Percentiles rank a stretch among this genome's conserved stretches.
Evolutionary conservation across 2,797 vertebrate genomes (phyloP).

Genomic region (Spinus olivaceus): DNA sequence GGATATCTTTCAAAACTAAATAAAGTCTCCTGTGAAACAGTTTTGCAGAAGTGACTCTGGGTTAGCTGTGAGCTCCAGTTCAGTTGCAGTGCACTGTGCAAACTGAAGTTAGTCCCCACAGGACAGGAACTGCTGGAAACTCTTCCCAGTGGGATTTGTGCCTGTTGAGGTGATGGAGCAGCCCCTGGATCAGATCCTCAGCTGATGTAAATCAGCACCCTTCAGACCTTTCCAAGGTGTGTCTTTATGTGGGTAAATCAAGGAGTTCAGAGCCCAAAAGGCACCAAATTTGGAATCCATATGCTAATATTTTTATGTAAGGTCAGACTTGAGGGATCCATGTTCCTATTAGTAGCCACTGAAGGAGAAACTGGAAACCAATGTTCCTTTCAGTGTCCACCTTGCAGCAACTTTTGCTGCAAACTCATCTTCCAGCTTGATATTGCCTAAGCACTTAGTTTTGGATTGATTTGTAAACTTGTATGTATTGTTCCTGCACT

Average conservation of each 20-base stretch:
- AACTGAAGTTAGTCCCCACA: not conserved
- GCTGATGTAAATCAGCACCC: not conserved
- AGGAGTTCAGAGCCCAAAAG: not conserved
- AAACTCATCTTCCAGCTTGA: not conserved
- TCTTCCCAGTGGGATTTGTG: not conserved
- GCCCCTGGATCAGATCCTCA: not conserved
- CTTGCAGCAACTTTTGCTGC: not conserved
- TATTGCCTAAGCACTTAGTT: not conserved
- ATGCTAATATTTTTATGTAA: not conserved
- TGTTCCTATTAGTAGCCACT: not conserved
- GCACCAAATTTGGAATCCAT: not conserved
- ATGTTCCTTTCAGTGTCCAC: not conserved
- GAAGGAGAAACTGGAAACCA: not conserved
- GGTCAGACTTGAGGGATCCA: not conserved
- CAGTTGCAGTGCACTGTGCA: not conserved
- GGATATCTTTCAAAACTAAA: not conserved
- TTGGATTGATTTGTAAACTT: not conserved
- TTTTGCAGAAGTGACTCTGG: not conserved
- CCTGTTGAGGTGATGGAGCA: fast-evolving
- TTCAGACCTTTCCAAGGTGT: not conserved
- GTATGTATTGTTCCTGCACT: not conserved
- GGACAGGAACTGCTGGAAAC: not conserved
- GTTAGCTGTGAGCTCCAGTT: not conserved
- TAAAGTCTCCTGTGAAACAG: not conserved
- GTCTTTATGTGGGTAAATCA: not conserved